phyloP scores from a whole-genome alignment of 2,888 invertebrate genomes.

The Tinea trinotella region DNA sequence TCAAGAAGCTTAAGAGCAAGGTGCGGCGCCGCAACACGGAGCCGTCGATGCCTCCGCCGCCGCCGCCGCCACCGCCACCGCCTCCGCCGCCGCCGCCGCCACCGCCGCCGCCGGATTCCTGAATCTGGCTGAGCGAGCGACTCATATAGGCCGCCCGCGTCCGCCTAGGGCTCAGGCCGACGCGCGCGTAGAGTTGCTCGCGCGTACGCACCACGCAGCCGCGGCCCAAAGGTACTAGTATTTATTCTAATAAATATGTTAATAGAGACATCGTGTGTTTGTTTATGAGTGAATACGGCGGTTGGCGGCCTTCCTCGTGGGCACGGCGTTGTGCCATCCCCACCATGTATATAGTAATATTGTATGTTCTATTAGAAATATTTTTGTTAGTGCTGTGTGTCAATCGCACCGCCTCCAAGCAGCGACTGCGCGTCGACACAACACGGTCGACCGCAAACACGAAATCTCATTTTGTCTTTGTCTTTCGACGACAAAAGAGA shows the following conservation, averaged over 20 bases:
- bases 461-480: too few species aligned
- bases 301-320: neutral
- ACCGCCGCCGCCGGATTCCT: constrained; percentile 70
- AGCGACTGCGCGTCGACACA: too few species aligned
- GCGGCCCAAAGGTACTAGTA: too few species aligned
- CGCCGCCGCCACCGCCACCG: constrained; percentile 41
- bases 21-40: constrained; percentile 97
- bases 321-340: neutral
- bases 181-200: constrained; percentile 47
- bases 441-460: too few species aligned
- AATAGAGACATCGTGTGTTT: neutral
- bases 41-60: constrained; percentile 76
- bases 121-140: constrained; percentile 82
- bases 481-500: too few species aligned
- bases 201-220: too few species aligned
- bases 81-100: constrained; percentile 53
- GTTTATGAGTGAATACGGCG: neutral
- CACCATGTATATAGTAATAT: too few species aligned
- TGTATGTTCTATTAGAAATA: too few species aligned
- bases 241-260: neutral
- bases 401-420: too few species aligned
- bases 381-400: too few species aligned
- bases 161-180: constrained; percentile 62
- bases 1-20: constrained; percentile 97
- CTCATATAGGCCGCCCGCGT: constrained; percentile 71